Conservation (phyloP, 2,797 vertebrate species). For the Hydrolagus colliei region DNA sequence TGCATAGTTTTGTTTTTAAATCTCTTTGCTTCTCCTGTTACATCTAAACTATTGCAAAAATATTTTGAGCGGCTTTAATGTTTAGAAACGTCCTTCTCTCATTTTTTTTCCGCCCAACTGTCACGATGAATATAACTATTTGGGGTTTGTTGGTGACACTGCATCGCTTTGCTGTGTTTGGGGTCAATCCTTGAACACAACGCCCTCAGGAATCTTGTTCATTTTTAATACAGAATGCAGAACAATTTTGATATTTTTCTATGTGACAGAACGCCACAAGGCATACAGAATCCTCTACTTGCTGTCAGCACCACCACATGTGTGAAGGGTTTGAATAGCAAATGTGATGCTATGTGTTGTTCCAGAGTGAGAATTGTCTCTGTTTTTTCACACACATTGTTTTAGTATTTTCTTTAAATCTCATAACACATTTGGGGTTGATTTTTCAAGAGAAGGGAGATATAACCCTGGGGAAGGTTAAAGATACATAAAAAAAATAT, state of each 20-base stretch:
- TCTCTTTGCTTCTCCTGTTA: neutral
- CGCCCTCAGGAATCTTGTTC: constrained; percentile 22
- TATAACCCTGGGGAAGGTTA: no score
- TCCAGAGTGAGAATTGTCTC: neutral
- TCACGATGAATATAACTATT: neutral
- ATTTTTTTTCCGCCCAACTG: neutral
- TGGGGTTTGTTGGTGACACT: neutral
- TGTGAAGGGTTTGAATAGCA: neutral
- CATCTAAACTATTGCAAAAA: neutral
- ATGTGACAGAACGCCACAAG: constrained; percentile 13
- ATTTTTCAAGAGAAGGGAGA: neutral
- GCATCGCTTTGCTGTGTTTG: neutral
- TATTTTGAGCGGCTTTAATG: neutral
- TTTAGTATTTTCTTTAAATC: neutral
- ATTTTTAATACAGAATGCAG: neutral
- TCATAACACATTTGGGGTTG: no score
- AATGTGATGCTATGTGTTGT: neutral
- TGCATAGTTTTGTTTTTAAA: no score
- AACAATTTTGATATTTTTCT: constrained; percentile 23
- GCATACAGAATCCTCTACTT: neutral
- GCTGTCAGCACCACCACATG: constrained; percentile 2
- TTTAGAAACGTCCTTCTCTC: neutral
- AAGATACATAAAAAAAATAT: no score
- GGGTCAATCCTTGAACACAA: neutral
- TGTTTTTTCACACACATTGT: neutral